A percentile compares a stretch with the other conserved stretches of the same genome.
These are phyloP conservation scores for Horisme vitalbata DNA, from an alignment of 2,888 invertebrate species.

Conservation along the genomic window DNA sequence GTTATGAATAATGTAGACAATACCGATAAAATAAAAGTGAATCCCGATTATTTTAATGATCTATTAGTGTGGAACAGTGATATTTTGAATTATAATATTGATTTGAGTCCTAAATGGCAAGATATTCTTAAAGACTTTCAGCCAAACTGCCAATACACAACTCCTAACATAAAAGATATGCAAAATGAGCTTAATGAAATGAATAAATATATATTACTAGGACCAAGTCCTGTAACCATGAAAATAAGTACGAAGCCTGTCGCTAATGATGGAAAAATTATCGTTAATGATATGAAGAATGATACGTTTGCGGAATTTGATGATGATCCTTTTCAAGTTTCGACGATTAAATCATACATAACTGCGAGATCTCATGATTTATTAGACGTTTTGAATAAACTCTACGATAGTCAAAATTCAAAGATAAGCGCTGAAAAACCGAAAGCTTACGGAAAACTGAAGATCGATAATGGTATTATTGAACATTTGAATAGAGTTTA, in stretches of 20 bases:
- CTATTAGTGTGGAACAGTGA: constrained; percentile 53
- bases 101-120: constrained; percentile 34
- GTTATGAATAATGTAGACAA: neutral
- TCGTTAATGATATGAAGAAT: neutral
- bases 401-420: neutral
- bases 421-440: neutral
- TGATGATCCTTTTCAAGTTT: neutral
- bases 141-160: constrained; percentile 20
- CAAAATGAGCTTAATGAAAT: constrained; percentile 35
- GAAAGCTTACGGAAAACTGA: neutral
- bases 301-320: neutral
- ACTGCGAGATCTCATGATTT: constrained; percentile 6
- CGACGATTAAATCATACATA: neutral
- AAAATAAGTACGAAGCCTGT: neutral
- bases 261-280: neutral
- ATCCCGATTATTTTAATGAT: constrained; percentile 51
- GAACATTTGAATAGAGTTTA: no score
- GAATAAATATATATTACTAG: constrained; percentile 8
- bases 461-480: neutral
- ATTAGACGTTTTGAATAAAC: constrained; percentile 7
- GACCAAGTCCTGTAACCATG: neutral
- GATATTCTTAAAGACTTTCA: constrained; percentile 34
- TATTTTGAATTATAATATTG: constrained; percentile 42
- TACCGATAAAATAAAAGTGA: neutral
- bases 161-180: constrained; percentile 31